phyloP scores from a whole-genome alignment of 2,113 vertebrate species.

The Zonotrichia leucophrys region DNA sequence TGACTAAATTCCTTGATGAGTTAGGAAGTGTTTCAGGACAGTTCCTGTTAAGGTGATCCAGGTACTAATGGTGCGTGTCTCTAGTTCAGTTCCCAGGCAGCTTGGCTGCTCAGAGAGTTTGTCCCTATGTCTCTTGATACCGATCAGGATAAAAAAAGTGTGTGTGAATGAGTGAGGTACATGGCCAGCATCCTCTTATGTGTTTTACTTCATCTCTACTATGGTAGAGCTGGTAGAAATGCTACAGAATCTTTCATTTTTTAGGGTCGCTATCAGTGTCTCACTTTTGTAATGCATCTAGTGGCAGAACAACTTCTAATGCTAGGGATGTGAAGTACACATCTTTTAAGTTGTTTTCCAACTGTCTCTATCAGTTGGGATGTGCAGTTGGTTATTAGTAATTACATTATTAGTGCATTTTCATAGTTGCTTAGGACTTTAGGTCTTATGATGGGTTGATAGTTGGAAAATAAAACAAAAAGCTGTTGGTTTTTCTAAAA shows the following conservation, averaged over 20 bases:
- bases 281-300: not conserved
- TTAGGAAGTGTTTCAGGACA: not conserved
- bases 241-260: not conserved
- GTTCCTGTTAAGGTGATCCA: not conserved
- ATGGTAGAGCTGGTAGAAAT: not conserved
- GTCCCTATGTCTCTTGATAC: not conserved
- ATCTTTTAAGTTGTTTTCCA: not conserved
- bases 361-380: accelerated
- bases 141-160: accelerated
- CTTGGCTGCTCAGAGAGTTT: not conserved
- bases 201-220: not conserved
- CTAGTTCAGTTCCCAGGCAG: not conserved
- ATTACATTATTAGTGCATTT: not conserved
- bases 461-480: not conserved
- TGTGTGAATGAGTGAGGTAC: not conserved
- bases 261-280: not conserved
- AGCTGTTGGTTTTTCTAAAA: not conserved
- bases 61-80: not conserved
- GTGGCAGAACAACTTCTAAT: not conserved
- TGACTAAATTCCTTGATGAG: not conserved
- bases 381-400: not conserved
- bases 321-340: not conserved
- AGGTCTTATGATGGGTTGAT: not conserved
- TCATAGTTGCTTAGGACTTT: not conserved
- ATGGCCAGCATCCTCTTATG: not conserved